Base-by-base conservation (phyloP, 2,888 invertebrate species). In the Anarsia innoxiella region DNA sequence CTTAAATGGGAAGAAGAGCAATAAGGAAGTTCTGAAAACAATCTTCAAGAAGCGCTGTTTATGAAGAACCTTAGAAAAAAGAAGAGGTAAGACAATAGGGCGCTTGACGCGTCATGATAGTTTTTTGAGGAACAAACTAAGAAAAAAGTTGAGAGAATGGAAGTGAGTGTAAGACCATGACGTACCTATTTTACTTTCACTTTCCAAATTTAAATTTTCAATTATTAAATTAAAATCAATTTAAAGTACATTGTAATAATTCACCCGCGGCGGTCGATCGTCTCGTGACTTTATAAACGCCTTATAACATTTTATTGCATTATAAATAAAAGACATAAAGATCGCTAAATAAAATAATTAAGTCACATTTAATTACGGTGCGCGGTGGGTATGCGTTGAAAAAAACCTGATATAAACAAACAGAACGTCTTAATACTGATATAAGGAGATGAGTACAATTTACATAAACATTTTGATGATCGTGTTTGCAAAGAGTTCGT, bases 381-480 rank as follows among this genome's bases (percentile, higher is more conserved):
- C 49, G 41, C 57, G 64, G 60, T 57, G 55, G 56, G 59, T 51
- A 50, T 50, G 62, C 49, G 53, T 59, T 56, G 47, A 55, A 42
- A 50, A 49, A 53, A 51, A 51, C 48, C n/a, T 2, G 52, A 54
- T 55, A 65, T 74, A 73, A 76, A 76, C 59, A 66, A 62, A 66
- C 53, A 53, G 42, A 72, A 79, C 75, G 64, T 72, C 78, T 80
- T 63, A 58, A 66, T n/a, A n/a, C n/a, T n/a, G n/a, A n/a, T 62
- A 54, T 55, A 53, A 56, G 49, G 50, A 52, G 48, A 37, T 41
- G 33, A 44, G 49, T 49, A 47, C 41, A 45, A 80, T 83, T 83
- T 68, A 69, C 83, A 80, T 83, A 80, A 78, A 79, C 77, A 80
- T 69, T n/a, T 61, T 9, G 23, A 12, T 28, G 66, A 72, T 65